A percentile compares a stretch with the other conserved stretches of the same genome.
phyloP scores from a whole-genome alignment of 1,140 invertebrate genomes.

The Drosophila santomea region DNA sequence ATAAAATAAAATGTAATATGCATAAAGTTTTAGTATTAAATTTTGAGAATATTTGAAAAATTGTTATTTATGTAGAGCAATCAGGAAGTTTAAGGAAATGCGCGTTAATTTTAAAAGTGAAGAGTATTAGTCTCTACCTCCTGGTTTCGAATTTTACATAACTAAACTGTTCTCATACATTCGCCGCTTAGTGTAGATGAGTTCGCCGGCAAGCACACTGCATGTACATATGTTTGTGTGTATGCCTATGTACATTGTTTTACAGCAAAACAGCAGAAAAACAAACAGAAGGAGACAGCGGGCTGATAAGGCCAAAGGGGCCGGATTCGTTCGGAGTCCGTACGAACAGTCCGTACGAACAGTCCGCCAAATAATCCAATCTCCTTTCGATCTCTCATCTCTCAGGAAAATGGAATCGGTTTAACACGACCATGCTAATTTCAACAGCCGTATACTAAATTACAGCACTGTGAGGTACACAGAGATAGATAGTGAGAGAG shows the following conservation, averaged over 20 bases:
- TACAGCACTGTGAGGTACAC: slow-evolving; percentile 32
- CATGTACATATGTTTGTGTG: no score
- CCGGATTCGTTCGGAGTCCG: slow-evolving; percentile 19
- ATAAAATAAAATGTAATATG: no score
- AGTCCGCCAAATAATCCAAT: slow-evolving; percentile 10
- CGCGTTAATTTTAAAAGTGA: background rate
- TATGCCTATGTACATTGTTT: no score
- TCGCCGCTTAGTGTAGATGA: slow-evolving; percentile 11
- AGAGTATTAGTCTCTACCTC: background rate
- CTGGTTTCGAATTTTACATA: slow-evolving; percentile 51
- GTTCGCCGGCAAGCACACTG: slow-evolving; percentile 10
- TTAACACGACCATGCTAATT: slow-evolving; percentile 55
- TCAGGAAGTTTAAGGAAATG: no score
- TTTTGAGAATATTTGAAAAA: no score
- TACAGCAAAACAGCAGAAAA: slow-evolving; percentile 60
- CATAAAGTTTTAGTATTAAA: no score
- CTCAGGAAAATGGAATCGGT: background rate
- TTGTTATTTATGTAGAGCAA: no score
- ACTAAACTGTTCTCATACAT: slow-evolving; percentile 39
- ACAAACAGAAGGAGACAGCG: slow-evolving; percentile 42
- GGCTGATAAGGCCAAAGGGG: slow-evolving; percentile 57
- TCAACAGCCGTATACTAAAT: slow-evolving; percentile 41
- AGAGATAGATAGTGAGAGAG: slow-evolving; percentile 10
- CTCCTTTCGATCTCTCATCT: slow-evolving; percentile 21
- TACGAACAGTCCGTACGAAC: slow-evolving; percentile 1